Percentiles rank a stretch among this genome's conserved stretches.
These are phyloP conservation scores for Drymodes brunneopygia DNA, from an alignment of 2,113 vertebrate genomes.

Conservation along the genomic window DNA sequence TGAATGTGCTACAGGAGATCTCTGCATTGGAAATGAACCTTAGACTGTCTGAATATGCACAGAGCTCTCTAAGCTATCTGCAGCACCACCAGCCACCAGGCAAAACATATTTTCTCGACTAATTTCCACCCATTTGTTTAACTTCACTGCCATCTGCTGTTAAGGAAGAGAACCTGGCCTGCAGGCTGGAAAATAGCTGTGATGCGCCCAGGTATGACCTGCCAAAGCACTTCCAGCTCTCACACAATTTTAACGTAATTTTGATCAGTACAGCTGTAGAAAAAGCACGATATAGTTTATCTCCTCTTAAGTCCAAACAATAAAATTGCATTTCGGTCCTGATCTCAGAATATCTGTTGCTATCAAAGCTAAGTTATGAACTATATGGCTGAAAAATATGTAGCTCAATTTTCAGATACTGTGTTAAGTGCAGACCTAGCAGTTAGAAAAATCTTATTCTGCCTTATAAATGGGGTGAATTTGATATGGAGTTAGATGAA, in stretches of 20 bases:
- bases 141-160: conserved; percentile 75
- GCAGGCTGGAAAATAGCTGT: not conserved
- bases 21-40: not conserved
- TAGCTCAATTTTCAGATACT: not conserved
- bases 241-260: not conserved
- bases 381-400: not conserved
- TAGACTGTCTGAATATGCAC: not conserved
- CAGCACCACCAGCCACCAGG: not conserved
- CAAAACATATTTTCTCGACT: not conserved
- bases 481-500: not conserved
- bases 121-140: conserved; percentile 63
- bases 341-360: not conserved
- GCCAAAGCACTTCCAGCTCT: not conserved
- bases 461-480: not conserved
- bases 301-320: not conserved
- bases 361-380: conserved; percentile 1
- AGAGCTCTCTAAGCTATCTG: not conserved
- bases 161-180: not conserved
- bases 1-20: not conserved
- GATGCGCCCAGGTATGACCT: not conserved
- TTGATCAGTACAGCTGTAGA: not conserved
- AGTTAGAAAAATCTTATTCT: conserved; percentile 1
- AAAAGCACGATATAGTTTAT: not conserved
- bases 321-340: not conserved
- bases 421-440: not conserved